A percentile compares a stretch with the other conserved stretches of the same genome.
phyloP scores from a whole-genome alignment of 2,888 invertebrate species.

The Troides oblongomaculatus region DNA sequence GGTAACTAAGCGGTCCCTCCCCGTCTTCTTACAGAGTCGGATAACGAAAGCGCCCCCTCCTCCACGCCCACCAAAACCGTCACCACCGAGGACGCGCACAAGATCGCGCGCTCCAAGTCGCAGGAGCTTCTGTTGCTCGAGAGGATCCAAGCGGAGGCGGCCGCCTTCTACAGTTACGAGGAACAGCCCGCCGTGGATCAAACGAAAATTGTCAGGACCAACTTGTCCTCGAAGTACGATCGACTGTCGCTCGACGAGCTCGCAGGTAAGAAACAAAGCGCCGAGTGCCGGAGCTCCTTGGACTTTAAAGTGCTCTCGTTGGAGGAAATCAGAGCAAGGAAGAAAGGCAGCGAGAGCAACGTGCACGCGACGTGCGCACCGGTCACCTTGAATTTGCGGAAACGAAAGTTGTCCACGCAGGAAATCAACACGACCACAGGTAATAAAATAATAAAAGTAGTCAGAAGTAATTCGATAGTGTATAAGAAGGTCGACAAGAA shows the following conservation, averaged over 20 bases:
- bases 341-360: constrained; percentile 47
- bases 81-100: constrained; percentile 55
- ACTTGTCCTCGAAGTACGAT: constrained; percentile 65
- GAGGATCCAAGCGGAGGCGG: constrained; percentile 85
- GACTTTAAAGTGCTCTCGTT: constrained; percentile 75
- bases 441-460: constrained; percentile 72
- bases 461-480: constrained; percentile 70
- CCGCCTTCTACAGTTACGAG: constrained; percentile 84
- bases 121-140: constrained; percentile 85
- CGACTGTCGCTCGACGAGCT: constrained; percentile 77
- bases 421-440: constrained; percentile 66
- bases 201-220: constrained; percentile 49
- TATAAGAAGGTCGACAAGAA: constrained; percentile 65
- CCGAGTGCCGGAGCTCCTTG: constrained; percentile 49
- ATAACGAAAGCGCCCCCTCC: constrained; percentile 85
- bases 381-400: constrained; percentile 63
- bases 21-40: constrained; percentile 89
- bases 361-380: constrained; percentile 44
- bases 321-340: constrained; percentile 74
- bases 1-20: constrained; percentile 58
- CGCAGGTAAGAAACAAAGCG: constrained; percentile 53
- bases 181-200: constrained; percentile 44
- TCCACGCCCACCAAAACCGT: constrained; percentile 78
- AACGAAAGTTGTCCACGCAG: constrained; percentile 67
- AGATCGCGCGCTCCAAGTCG: constrained; percentile 77